Conservation (phyloP, 1,140 invertebrate genomes). For the Drosophila suzukii region DNA sequence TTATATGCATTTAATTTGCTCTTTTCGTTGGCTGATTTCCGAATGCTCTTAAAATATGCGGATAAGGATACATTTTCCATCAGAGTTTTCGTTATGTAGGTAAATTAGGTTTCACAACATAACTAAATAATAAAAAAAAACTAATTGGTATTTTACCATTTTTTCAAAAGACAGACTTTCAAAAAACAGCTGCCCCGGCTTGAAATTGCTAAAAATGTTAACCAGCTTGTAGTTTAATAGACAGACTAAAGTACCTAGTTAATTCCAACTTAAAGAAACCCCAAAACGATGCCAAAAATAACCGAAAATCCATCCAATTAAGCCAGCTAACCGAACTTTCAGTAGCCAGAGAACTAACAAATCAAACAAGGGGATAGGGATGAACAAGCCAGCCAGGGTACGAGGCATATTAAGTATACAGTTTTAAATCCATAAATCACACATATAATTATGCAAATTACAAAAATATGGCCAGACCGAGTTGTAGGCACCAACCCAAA, state of each 20-base stretch:
- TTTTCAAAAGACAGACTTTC: no score
- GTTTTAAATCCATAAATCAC: constrained; percentile 80
- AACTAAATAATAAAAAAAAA: no score
- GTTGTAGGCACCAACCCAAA: constrained; percentile 50
- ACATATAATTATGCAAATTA: constrained; percentile 81
- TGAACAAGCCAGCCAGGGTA: background rate
- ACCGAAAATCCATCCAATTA: constrained; percentile 30
- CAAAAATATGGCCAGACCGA: constrained; percentile 64
- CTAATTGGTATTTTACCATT: no score
- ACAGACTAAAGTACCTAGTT: no score
- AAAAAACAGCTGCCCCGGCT: no score
- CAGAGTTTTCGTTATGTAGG: no score
- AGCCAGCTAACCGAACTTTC: constrained; percentile 11
- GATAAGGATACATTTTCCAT: no score
- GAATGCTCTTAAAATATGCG: background rate
- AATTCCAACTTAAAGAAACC: no score
- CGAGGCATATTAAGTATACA: constrained; percentile 38
- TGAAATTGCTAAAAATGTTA: no score
- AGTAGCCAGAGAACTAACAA: constrained; percentile 31
- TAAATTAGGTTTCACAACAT: no score
- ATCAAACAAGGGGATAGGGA: constrained; percentile 35
- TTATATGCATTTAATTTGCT: constrained; percentile 42
- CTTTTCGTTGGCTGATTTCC: background rate
- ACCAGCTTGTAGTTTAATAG: no score
- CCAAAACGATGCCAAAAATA: background rate